Percentiles rank a stretch among this genome's conserved stretches.
These are phyloP conservation scores for Eclectus roratus DNA, from an alignment of 2,113 vertebrate species.

Conservation along the genomic window DNA sequence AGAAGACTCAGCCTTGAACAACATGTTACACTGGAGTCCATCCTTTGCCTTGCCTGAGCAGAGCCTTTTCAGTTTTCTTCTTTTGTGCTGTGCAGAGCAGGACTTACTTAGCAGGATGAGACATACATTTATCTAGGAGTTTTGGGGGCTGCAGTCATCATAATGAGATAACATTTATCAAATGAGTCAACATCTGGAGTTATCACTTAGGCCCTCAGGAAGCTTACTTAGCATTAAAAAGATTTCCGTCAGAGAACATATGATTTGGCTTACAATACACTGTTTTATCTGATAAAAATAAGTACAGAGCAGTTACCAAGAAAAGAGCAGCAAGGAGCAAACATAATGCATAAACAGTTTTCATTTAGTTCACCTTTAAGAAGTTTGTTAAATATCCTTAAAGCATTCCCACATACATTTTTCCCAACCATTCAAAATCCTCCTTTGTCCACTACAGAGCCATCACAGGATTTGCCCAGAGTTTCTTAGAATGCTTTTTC, in stretches of 20 bases:
- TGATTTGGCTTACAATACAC: conserved; percentile 11
- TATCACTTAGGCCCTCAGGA: conserved; percentile 21
- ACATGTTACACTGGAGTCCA: neutral
- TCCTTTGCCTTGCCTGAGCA: neutral
- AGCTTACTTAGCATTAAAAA: neutral
- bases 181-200: conserved; percentile 43
- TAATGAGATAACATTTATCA: conserved; percentile 39
- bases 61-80: neutral
- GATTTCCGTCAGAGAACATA: conserved; percentile 8
- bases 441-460: neutral
- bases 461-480: neutral
- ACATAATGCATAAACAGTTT: neutral
- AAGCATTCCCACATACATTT: neutral
- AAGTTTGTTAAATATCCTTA: neutral
- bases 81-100: neutral
- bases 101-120: neutral
- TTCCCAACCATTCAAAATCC: neutral
- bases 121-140: neutral
- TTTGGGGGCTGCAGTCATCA: conserved; percentile 1
- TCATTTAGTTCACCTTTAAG: neutral
- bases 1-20: neutral
- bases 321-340: neutral
- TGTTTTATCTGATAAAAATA: conserved; percentile 37
- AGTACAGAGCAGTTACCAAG: neutral
- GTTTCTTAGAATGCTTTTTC: neutral